These are phyloP conservation scores for Ceryle rudis DNA, from an alignment of 2,797 vertebrate species.

Conservation along the genomic window DNA sequence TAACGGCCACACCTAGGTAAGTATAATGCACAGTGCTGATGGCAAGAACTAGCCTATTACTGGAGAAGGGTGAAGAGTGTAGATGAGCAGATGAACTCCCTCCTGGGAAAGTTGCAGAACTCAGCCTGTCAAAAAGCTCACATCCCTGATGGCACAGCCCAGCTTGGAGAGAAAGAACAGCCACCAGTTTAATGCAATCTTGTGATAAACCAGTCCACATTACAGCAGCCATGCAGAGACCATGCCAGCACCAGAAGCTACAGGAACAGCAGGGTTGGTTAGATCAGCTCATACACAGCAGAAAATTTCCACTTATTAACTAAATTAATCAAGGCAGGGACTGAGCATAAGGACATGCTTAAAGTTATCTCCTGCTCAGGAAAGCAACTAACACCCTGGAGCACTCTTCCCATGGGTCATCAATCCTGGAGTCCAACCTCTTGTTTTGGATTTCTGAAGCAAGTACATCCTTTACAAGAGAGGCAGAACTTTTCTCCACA, in stretches of 20 bases:
- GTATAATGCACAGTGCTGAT: background rate
- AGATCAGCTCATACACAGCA: background rate
- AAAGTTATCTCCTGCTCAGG: background rate
- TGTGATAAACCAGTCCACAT: background rate
- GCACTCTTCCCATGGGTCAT: background rate
- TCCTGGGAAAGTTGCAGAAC: background rate
- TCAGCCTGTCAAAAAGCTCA: background rate
- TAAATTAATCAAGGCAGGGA: background rate
- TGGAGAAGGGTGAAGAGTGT: background rate
- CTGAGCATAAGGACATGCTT: background rate
- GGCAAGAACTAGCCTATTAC: background rate
- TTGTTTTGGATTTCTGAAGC: background rate
- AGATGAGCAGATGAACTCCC: background rate
- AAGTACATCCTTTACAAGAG: background rate
- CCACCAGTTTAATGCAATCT: background rate
- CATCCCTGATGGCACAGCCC: background rate
- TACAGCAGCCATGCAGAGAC: background rate
- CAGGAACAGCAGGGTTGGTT: background rate
- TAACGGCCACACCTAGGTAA: background rate
- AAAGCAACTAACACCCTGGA: background rate
- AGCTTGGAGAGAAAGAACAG: background rate
- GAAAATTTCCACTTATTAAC: background rate
- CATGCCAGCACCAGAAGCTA: background rate
- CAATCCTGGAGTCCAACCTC: background rate
- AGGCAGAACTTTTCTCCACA: background rate